These are phyloP conservation scores for Macrosteles quadrilineatus DNA, from an alignment of 1,140 invertebrate species.

Conservation along the genomic window DNA sequence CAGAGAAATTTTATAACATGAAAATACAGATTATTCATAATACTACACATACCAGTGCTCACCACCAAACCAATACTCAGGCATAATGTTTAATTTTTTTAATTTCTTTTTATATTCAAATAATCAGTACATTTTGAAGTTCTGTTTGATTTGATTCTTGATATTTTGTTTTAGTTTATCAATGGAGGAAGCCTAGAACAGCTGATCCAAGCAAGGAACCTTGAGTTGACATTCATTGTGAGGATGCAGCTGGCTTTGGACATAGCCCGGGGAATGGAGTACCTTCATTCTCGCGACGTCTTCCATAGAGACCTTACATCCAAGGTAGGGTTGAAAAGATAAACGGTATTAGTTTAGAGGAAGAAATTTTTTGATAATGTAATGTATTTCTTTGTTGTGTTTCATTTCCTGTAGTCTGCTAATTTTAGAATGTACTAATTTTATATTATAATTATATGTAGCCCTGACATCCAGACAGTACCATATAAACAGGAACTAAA, in stretches of 20 bases:
- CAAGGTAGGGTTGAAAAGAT: conserved; percentile 64
- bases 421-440: neutral
- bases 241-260: conserved; percentile 83
- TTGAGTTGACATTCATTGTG: conserved; percentile 74
- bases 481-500: no score
- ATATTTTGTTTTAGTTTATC: conserved; percentile 76
- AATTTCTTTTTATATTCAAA: neutral
- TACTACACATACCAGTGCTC: no score
- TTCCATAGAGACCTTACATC: conserved; percentile 96
- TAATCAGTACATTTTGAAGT: neutral
- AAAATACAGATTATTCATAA: no score
- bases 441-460: no score
- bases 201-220: conserved; percentile 70
- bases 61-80: neutral
- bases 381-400: neutral
- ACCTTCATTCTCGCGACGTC: conserved; percentile 86
- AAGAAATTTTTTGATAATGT: neutral
- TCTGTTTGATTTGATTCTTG: no score
- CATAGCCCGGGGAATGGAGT: conserved; percentile 86
- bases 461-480: no score
- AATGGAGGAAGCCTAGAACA: conserved; percentile 93
- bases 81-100: neutral
- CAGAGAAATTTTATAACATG: no score
- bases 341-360: no score
- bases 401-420: neutral